Evolutionary conservation across 1,140 invertebrate genomes (phyloP).

Genomic region (Ips typographus): DNA sequence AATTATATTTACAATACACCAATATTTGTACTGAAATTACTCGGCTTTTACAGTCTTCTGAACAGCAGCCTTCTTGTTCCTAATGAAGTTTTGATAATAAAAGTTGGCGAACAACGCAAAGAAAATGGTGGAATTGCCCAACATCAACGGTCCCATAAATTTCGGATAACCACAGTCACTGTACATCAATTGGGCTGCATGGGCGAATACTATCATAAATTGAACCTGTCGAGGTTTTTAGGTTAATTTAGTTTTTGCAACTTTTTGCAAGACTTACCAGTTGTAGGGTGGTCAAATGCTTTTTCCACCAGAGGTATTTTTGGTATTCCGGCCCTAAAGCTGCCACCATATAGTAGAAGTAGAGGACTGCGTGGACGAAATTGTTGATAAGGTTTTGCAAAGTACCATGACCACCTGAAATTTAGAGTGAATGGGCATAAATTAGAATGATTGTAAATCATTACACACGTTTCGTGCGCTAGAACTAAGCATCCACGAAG

Average conservation of each 20-base stretch:
- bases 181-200: constrained; percentile 73
- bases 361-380: constrained; percentile 93
- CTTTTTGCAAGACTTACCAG: constrained; percentile 62
- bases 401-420: constrained; percentile 84
- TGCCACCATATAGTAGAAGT: constrained; percentile 88
- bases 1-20: too few relatives aligned
- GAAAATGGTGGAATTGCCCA: constrained; percentile 88
- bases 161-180: constrained; percentile 76
- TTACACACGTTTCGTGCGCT: not conserved
- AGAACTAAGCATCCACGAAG: not conserved
- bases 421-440: constrained; percentile 5
- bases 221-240: constrained; percentile 61
- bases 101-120: constrained; percentile 89
- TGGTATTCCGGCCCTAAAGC: constrained; percentile 89
- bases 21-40: constrained; percentile 6
- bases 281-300: constrained; percentile 87
- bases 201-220: constrained; percentile 74
- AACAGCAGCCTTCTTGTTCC: constrained; percentile 5
- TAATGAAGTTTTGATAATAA: constrained; percentile 79
- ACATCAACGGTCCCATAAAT: constrained; percentile 71
- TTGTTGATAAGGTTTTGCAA: constrained; percentile 92
- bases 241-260: too few relatives aligned
- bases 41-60: constrained; percentile 34
- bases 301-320: constrained; percentile 95
- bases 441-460: constrained; percentile 7